Conservation (phyloP, 2,888 invertebrate species). For the Lampropteryx suffumata region DNA sequence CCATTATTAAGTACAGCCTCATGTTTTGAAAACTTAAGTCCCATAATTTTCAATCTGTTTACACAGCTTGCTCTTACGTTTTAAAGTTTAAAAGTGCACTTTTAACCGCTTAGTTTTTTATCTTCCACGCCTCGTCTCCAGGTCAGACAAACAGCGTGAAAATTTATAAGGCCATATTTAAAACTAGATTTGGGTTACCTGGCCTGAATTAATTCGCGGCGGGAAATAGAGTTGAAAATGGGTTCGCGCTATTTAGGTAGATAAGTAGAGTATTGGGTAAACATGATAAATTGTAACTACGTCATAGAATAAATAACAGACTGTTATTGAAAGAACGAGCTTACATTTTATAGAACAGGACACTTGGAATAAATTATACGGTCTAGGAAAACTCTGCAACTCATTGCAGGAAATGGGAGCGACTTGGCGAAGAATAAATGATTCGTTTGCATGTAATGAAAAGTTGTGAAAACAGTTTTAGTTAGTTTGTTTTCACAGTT, state of each 20-base stretch:
- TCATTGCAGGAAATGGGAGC: constrained; percentile 16
- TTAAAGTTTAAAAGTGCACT: constrained; percentile 1
- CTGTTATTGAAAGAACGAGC: not conserved
- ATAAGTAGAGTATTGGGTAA: too few relatives aligned
- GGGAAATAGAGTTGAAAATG: constrained; percentile 9
- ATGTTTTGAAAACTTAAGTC: too few relatives aligned
- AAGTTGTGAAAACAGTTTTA: constrained; percentile 11
- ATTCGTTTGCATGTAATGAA: constrained; percentile 16
- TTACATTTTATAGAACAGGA: constrained; percentile 2
- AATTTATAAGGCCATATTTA: constrained; percentile 23
- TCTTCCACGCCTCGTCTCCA: constrained; percentile 8
- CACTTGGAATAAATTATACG: constrained; percentile 11
- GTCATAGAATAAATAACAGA: too few relatives aligned
- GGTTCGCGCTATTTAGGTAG: too few relatives aligned
- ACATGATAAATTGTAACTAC: too few relatives aligned
- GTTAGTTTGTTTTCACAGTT: not conserved
- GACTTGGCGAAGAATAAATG: constrained; percentile 19
- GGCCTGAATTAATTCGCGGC: constrained; percentile 24
- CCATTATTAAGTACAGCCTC: too few relatives aligned
- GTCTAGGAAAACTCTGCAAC: constrained; percentile 9
- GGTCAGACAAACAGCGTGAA: constrained; percentile 25
- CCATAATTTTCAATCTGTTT: too few relatives aligned
- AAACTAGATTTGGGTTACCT: constrained; percentile 24
- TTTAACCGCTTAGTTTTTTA: constrained; percentile 18
- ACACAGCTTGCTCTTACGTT: not conserved